These are phyloP conservation scores for Spodoptera picta DNA, from an alignment of 2,888 invertebrate genomes.

Conservation along the genomic window DNA sequence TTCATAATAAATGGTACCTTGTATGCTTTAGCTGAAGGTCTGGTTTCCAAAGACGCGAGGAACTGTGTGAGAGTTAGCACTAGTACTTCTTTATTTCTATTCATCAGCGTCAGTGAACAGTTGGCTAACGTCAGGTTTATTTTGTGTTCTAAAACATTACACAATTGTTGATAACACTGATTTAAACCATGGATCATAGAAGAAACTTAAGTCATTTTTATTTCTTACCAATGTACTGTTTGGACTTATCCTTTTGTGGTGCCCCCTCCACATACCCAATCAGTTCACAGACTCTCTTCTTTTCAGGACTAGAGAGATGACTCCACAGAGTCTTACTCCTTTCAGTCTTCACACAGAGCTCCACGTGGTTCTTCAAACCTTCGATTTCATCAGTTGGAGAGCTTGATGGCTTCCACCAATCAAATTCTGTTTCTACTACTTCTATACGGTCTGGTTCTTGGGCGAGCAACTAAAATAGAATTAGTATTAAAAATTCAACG, in stretches of 20 bases:
- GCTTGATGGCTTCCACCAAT: slow-evolving; percentile 82
- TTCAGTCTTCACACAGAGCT: slow-evolving; percentile 87
- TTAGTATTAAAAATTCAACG: too few species aligned
- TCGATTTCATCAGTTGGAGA: slow-evolving; percentile 70
- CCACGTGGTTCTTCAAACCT: slow-evolving; percentile 66
- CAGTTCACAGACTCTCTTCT: slow-evolving; percentile 89
- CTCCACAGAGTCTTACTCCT: slow-evolving; percentile 88
- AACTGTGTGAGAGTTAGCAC: slow-evolving; percentile 92
- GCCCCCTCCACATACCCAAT: slow-evolving; percentile 90
- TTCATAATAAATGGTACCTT: slow-evolving; percentile 77
- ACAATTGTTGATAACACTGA: too few species aligned
- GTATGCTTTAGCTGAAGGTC: slow-evolving; percentile 91
- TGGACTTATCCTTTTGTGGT: slow-evolving; percentile 79
- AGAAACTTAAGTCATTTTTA: too few species aligned
- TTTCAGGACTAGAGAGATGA: slow-evolving; percentile 90
- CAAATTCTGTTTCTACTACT: slow-evolving; percentile 82
- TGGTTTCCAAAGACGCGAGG: slow-evolving; percentile 90
- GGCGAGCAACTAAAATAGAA: slow-evolving; percentile 68
- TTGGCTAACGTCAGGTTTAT: slow-evolving; percentile 93
- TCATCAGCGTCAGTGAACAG: slow-evolving; percentile 91
- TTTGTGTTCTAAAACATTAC: slow-evolving; percentile 90
- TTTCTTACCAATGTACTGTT: slow-evolving; percentile 89
- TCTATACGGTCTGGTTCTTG: slow-evolving; percentile 84
- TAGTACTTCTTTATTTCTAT: slow-evolving; percentile 91
- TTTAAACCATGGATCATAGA: too few species aligned